Evolutionary conservation across 2,797 vertebrate genomes (phyloP).

Genomic region (Chaetodon trifasciatus): DNA sequence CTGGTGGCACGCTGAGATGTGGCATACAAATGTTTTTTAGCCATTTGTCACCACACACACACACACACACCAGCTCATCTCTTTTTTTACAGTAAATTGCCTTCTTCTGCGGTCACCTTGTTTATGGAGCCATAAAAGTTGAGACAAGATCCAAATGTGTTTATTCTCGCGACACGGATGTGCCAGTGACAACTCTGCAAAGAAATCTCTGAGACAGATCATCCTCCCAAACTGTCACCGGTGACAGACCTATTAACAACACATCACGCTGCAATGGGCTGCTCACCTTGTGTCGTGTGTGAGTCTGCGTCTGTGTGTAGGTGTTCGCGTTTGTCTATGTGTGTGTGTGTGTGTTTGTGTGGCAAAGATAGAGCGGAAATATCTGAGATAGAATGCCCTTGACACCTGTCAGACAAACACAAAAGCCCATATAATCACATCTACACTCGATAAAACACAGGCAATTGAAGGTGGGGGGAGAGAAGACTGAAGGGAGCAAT

Average conservation of each 20-base stretch:
- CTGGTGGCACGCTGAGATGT: slow-evolving; percentile 44
- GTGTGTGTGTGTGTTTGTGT: slow-evolving; percentile 28
- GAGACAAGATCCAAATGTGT: slow-evolving; percentile 83
- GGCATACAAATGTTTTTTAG: slow-evolving; percentile 50
- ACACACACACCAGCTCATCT: background rate
- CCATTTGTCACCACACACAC: slow-evolving; percentile 49
- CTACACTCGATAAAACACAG: slow-evolving; percentile 68
- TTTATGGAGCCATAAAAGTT: slow-evolving; percentile 78
- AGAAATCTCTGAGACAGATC: slow-evolving; percentile 77
- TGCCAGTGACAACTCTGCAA: slow-evolving; percentile 73
- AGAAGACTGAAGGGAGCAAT: slow-evolving; percentile 35
- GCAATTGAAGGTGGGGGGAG: slow-evolving; percentile 25
- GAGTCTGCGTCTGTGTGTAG: slow-evolving; percentile 13
- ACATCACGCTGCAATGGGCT: slow-evolving; percentile 75
- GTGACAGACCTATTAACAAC: slow-evolving; percentile 85
- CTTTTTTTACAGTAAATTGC: slow-evolving; percentile 65
- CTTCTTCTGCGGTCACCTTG: slow-evolving; percentile 74
- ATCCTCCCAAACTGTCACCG: slow-evolving; percentile 78
- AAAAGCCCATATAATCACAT: slow-evolving; percentile 77
- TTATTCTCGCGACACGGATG: slow-evolving; percentile 76
- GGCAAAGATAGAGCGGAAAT: slow-evolving; percentile 63
- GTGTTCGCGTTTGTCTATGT: slow-evolving; percentile 21
- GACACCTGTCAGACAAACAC: slow-evolving; percentile 80
- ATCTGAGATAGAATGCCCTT: slow-evolving; percentile 73
- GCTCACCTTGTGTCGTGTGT: slow-evolving; percentile 42